phyloP scores from a whole-genome alignment of 1,140 invertebrate species.

The Eubasilissa regina region DNA sequence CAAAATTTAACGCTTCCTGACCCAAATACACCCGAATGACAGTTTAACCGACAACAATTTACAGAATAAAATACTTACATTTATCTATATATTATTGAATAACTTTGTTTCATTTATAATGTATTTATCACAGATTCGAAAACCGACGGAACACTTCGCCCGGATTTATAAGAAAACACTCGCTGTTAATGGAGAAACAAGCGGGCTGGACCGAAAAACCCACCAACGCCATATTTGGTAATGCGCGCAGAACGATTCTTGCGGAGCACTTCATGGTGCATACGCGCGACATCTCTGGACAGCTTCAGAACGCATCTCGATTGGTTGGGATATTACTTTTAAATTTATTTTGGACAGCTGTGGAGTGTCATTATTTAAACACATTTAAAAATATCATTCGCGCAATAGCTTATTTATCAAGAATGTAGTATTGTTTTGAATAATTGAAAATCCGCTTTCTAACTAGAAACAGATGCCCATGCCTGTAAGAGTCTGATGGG shows the following conservation, averaged over 20 bases:
- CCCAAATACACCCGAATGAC: slow-evolving; percentile 52
- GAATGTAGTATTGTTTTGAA: too few species aligned
- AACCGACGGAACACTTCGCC: slow-evolving; percentile 40
- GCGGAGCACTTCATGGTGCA: slow-evolving; percentile 38
- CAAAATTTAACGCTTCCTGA: slow-evolving; percentile 48
- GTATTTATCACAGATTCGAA: slow-evolving; percentile 47
- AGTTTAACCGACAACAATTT: slow-evolving; percentile 45
- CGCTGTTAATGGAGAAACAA: slow-evolving; percentile 48
- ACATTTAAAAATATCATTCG: too few species aligned
- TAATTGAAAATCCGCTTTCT: too few species aligned
- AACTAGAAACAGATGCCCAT: too few species aligned
- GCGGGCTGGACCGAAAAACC: slow-evolving; percentile 64
- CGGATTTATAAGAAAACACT: slow-evolving; percentile 50
- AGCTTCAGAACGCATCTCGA: background rate
- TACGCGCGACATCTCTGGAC: slow-evolving; percentile 36
- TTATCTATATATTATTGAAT: slow-evolving; percentile 45
- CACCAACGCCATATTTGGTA: slow-evolving; percentile 74
- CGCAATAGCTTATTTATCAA: too few species aligned
- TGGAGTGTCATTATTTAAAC: too few species aligned
- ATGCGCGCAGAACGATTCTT: slow-evolving; percentile 64
- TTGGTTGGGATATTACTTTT: background rate
- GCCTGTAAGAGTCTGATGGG: too few species aligned
- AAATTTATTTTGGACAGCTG: background rate
- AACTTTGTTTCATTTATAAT: slow-evolving; percentile 46
- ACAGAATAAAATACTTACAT: slow-evolving; percentile 47